These are phyloP conservation scores for Rhea pennata DNA, from an alignment of 2,113 vertebrate species.

Conservation along the genomic window DNA sequence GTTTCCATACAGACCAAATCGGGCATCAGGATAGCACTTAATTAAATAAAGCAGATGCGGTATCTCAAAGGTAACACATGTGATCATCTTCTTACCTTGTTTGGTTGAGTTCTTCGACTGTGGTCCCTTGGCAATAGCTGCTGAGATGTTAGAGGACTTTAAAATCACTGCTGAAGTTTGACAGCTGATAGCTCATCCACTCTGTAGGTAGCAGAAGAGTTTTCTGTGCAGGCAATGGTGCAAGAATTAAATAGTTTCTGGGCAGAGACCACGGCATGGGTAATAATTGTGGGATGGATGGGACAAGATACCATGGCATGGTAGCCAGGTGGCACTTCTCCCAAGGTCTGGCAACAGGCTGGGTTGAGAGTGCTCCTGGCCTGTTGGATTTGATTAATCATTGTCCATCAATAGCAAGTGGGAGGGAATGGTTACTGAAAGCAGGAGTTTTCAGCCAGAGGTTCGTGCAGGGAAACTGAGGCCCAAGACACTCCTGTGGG, in stretches of 20 bases:
- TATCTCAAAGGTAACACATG: not conserved
- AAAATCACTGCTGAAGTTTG: not conserved
- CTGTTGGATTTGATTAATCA: too few species aligned
- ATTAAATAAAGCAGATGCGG: not conserved
- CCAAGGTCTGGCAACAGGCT: too few species aligned
- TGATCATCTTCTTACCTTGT: not conserved
- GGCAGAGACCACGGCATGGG: not conserved
- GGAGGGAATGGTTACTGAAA: not conserved
- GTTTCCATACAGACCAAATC: not conserved
- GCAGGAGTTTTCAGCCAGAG: not conserved
- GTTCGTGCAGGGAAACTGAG: not conserved
- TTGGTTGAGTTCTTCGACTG: not conserved
- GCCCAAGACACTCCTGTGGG: not conserved
- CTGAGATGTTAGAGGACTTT: not conserved
- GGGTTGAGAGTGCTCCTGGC: too few species aligned
- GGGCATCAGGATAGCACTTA: not conserved
- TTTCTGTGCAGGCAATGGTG: not conserved
- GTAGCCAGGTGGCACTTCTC: too few species aligned
- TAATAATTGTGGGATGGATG: not conserved
- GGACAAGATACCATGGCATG: too few species aligned
- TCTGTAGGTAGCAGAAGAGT: not conserved
- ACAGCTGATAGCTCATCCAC: not conserved
- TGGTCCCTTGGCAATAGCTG: not conserved
- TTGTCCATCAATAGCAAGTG: not conserved
- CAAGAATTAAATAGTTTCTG: not conserved